phyloP scores from a whole-genome alignment of 2,888 invertebrate species.

The Nomada fucata region DNA sequence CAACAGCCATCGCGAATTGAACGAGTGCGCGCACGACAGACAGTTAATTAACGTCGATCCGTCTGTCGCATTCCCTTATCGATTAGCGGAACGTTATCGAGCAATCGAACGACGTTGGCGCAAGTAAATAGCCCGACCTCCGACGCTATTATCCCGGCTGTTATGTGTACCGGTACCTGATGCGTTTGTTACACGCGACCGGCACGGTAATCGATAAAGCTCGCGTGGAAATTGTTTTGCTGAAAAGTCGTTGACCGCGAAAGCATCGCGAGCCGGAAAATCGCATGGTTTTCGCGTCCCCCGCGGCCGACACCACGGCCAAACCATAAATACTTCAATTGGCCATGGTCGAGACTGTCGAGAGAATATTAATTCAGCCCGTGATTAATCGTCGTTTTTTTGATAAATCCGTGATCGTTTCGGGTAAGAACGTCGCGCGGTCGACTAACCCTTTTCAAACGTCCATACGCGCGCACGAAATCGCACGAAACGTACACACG shows the following conservation, averaged over 20 bases:
- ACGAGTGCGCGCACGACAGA: not conserved
- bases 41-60: constrained; percentile 42
- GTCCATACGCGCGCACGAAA: too few relatives aligned
- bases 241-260: constrained; percentile 71
- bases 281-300: not conserved
- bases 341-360: constrained; percentile 53
- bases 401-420: not conserved
- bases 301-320: constrained; percentile 65
- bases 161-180: constrained; percentile 56
- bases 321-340: constrained; percentile 75
- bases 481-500: not conserved
- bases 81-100: constrained; percentile 42
- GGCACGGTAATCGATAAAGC: constrained; percentile 75
- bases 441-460: not conserved
- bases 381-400: not conserved
- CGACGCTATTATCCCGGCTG: constrained; percentile 56
- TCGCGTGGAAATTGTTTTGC: constrained; percentile 75
- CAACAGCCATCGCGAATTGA: not conserved
- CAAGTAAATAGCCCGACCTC: constrained; percentile 45
- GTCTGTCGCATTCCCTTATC: constrained; percentile 44
- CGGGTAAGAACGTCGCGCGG: not conserved
- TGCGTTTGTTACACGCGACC: constrained; percentile 67
- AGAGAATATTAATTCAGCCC: not conserved
- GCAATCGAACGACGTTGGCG: constrained; percentile 42
- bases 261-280: constrained; percentile 31